phyloP scores from a whole-genome alignment of 2,113 vertebrate species.

The western clawed frog (Xenopus tropicalis) region UCB_Xtro_10.0 CM004448.2:46100501-46101000 shows the following conservation, averaged over 20 bases:
- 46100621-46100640: slow-evolving; percentile 74
- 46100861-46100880: slow-evolving; percentile 66
- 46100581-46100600: slow-evolving; percentile 49
- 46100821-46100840: slow-evolving; percentile 57
- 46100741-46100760: slow-evolving; percentile 56
- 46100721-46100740: slow-evolving; percentile 68
- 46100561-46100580: neutral
- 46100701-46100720: slow-evolving; percentile 63
- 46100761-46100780: slow-evolving; percentile 58
- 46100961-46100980: slow-evolving; percentile 52
- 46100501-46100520: too few species aligned
- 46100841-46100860: slow-evolving; percentile 60
- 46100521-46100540: too few species aligned
- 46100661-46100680: slow-evolving; percentile 71
- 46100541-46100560: neutral
- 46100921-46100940: slow-evolving; percentile 77
- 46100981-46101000: slow-evolving; percentile 42
- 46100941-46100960: slow-evolving; percentile 63
- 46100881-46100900: slow-evolving; percentile 79
- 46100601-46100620: slow-evolving; percentile 49
- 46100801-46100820: slow-evolving; percentile 57
- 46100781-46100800: slow-evolving; percentile 12
- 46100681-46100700: slow-evolving; percentile 70
- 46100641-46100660: slow-evolving; percentile 97
- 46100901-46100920: slow-evolving; percentile 80